Evolutionary conservation across 2,888 invertebrate species (phyloP).

Genomic region (Caradrina kadenii): DNA sequence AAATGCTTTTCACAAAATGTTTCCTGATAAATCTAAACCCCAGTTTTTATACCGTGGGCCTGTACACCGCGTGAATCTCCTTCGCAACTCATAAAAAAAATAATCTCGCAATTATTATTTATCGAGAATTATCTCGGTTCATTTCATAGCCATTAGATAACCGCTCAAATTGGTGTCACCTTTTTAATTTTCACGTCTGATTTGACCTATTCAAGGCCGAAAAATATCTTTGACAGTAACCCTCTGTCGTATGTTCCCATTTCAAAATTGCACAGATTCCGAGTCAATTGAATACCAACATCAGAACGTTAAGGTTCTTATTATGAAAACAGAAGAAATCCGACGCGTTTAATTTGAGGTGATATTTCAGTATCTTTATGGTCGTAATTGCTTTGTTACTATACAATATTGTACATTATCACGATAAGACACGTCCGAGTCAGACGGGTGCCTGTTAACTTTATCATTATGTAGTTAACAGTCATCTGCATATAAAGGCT

Average conservation of each 20-base stretch:
- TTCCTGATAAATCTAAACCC: not conserved
- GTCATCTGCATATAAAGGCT: conserved; percentile 36
- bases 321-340: not conserved
- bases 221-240: not conserved
- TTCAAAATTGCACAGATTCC: not conserved
- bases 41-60: conserved; percentile 31
- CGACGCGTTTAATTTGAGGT: not conserved
- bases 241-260: not conserved
- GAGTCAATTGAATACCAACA: conserved; percentile 5
- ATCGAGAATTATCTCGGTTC: conserved; percentile 37
- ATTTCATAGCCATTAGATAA: conserved; percentile 22
- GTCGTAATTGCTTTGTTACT: conserved; percentile 11
- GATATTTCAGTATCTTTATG: not conserved
- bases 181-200: conserved; percentile 3
- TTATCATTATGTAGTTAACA: conserved; percentile 29
- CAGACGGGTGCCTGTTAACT: conserved; percentile 28
- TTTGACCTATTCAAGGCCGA: not conserved
- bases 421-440: conserved; percentile 32
- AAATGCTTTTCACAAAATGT: conserved; percentile 51
- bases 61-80: too few relatives aligned
- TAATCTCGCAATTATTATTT: conserved; percentile 37
- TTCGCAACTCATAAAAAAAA: not conserved
- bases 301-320: not conserved
- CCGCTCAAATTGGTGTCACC: conserved; percentile 3
- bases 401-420: conserved; percentile 4